Percentiles rank a stretch among this genome's conserved stretches.
phyloP scores from a whole-genome alignment of 2,888 invertebrate genomes.

The Gandaritis pyraliata region DNA sequence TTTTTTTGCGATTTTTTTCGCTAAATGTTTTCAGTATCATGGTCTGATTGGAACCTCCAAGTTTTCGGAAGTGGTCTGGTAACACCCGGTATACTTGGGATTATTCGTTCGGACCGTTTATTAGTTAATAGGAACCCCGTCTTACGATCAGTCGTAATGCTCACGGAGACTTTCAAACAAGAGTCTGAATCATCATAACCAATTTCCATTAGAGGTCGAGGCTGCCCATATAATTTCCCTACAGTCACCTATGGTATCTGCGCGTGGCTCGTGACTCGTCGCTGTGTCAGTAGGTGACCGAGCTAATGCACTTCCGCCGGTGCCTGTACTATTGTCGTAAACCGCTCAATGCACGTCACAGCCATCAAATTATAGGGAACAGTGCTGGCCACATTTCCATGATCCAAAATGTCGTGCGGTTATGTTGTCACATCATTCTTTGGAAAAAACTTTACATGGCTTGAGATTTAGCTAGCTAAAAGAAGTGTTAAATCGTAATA shows the following conservation, averaged over 20 bases:
- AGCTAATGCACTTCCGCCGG: conserved; percentile 44
- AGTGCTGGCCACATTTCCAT: conserved; percentile 9
- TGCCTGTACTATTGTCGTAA: conserved; percentile 31
- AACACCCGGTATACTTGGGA: too few relatives aligned
- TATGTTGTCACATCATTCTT: background rate
- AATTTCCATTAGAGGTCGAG: background rate
- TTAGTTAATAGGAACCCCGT: too few relatives aligned
- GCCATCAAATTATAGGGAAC: conserved; percentile 21
- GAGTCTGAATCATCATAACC: background rate
- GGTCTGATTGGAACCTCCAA: too few relatives aligned
- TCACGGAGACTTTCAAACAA: background rate
- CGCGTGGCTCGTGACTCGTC: conserved; percentile 1
- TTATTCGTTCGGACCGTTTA: too few relatives aligned
- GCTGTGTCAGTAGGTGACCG: conserved; percentile 35
- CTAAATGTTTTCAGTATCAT: too few relatives aligned
- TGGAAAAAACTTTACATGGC: too few relatives aligned
- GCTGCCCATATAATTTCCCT: background rate
- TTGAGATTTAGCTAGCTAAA: too few relatives aligned
- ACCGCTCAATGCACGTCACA: conserved; percentile 16
- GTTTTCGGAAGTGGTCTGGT: too few relatives aligned
- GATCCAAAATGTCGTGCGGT: conserved; percentile 6
- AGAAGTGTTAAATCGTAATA: too few relatives aligned
- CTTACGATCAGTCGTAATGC: too few relatives aligned
- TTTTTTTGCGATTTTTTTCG: too few relatives aligned
- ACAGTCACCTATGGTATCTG: background rate